Conservation (phyloP, 2,888 invertebrate genomes). For the Lasioglossum oenotherae region DNA sequence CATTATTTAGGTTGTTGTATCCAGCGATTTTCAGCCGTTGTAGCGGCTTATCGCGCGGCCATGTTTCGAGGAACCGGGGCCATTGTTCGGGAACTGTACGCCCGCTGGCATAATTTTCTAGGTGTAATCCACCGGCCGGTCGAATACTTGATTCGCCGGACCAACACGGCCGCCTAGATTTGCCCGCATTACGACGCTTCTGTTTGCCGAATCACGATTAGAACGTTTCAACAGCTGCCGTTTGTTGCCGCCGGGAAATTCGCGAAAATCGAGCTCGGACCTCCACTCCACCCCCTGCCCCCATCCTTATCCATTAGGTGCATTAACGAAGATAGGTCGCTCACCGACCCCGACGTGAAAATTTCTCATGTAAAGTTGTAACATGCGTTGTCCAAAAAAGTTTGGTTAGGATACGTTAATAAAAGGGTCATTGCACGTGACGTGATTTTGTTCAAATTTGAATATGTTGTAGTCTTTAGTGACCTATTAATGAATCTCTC, state of each 20-base stretch:
- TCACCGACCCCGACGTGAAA: background rate
- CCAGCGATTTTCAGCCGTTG: constrained; percentile 43
- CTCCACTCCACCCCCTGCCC: too few relatives aligned
- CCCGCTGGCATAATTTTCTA: constrained; percentile 13
- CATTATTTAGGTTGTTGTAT: constrained; percentile 58
- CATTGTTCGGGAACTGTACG: constrained; percentile 42
- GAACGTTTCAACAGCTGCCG: background rate
- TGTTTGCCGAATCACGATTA: constrained; percentile 4
- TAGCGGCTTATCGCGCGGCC: constrained; percentile 40
- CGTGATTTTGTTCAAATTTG: too few relatives aligned
- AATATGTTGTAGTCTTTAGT: too few relatives aligned
- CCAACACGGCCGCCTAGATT: constrained; percentile 21
- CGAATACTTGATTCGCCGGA: constrained; percentile 41
- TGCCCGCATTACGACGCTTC: constrained; percentile 22
- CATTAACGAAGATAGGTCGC: background rate
- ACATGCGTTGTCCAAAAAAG: too few relatives aligned
- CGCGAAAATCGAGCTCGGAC: background rate
- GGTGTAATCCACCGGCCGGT: constrained; percentile 3
- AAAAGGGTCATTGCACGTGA: too few relatives aligned
- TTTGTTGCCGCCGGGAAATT: background rate
- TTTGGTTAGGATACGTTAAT: too few relatives aligned
- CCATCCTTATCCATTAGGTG: background rate
- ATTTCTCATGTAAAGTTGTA: too few relatives aligned
- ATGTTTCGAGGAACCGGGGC: constrained; percentile 32
- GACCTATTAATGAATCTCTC: too few relatives aligned